Evolutionary conservation across 1,140 invertebrate species (phyloP), one percentile per base, ranked within the genome.

Genomic region (Gryon sp.): DNA sequence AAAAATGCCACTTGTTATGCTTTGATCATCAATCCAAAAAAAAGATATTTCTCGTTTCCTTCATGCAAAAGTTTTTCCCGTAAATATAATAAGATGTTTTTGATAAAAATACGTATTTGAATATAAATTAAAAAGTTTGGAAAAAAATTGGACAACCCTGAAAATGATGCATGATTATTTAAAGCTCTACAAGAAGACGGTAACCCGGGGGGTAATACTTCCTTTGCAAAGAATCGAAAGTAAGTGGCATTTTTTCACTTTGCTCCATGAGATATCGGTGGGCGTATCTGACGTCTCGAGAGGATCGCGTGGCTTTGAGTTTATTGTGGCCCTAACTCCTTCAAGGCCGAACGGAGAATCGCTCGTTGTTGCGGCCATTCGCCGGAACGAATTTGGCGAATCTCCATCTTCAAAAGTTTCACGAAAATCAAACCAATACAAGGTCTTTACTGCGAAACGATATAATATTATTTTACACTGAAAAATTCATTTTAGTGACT

Each of bases 171-270:
- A 55, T 50, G 57, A 63, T 63, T 63, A 50, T 48, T 72, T 50
- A 55, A 12, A 36, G 50, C 52, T n/a, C 15, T 48, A 43, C 50
- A 53, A 60, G 53, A 52, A 62, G 48, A 68, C 55, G 55, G 62
- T 62, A 62, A 72, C 60, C 66, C 68, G 57, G 38, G 52, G 68
- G 60, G 68, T 57, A 52, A 63, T 30, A 45, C 59, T 66, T 59
- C 40, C 40, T 45, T 43, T 40, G 41, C 34, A 11, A 2, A 57
- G 52, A 76, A 53, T 73, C 68, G 46, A 69, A 78, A 74, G 63
- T 65, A 69, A 78, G 70, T 73, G 63, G 76, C 57, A 69, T 78
- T 73, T 78, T 78, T 78, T 68, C 46, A 78, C 46, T 73, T 45
- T 38, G 38, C 50, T 40, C 34, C 68, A 63, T 73, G 75, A 68